Evolutionary conservation across 2,113 vertebrate genomes (phyloP).

Genomic region (Brevimyrus niger): DNA sequence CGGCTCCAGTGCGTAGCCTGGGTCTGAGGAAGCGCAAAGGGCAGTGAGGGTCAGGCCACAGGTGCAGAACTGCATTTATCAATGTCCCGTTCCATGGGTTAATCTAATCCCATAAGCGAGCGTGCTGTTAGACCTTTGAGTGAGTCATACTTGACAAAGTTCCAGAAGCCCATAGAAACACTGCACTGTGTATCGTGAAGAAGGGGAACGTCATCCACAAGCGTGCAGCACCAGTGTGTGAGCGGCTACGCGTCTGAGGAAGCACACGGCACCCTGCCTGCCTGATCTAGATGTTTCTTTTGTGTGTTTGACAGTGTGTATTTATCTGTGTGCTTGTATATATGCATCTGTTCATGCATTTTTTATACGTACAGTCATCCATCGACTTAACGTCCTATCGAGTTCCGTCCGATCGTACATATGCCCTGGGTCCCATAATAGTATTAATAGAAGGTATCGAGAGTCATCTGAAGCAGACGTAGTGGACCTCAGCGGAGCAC

Average conservation of each 20-base stretch:
- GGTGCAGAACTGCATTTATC: background rate
- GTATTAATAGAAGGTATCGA: background rate
- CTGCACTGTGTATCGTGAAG: background rate
- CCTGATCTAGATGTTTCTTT: background rate
- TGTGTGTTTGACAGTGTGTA: background rate
- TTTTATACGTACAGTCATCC: background rate
- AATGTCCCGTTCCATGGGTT: background rate
- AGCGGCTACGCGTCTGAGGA: background rate
- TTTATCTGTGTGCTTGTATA: constrained; percentile 20
- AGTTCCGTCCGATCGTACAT: background rate
- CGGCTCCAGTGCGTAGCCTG: background rate
- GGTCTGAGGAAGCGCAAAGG: background rate
- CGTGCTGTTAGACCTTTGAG: background rate
- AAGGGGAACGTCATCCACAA: background rate
- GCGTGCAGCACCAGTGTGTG: background rate
- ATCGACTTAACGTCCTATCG: background rate
- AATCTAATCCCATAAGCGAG: background rate
- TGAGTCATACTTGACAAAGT: background rate
- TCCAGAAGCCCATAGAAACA: background rate
- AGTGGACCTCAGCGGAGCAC: background rate
- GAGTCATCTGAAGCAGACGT: background rate
- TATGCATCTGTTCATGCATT: background rate
- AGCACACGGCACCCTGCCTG: background rate
- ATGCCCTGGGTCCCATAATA: background rate
- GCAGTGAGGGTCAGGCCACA: background rate